Evolutionary conservation across 2,888 invertebrate genomes (phyloP).

Genomic region (Patella pellucida): DNA sequence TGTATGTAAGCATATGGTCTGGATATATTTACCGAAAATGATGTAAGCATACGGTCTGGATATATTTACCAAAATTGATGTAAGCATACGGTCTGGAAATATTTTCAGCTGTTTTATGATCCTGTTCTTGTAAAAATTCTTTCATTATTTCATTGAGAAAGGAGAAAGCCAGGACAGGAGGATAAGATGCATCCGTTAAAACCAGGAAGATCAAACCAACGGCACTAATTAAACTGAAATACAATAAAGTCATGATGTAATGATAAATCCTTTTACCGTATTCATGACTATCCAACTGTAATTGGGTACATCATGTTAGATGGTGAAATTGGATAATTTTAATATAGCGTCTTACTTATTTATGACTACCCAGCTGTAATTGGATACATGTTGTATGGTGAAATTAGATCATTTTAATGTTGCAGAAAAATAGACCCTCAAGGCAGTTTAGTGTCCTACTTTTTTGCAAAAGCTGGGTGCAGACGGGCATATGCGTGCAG

Average conservation of each 20-base stretch:
- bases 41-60: constrained; percentile 72
- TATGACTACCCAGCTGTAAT: too few species aligned
- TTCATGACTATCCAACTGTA: too few species aligned
- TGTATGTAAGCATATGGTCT: constrained; percentile 73
- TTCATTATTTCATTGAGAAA: constrained; percentile 72
- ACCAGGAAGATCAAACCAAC: constrained; percentile 70
- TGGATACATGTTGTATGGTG: too few species aligned
- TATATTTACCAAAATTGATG: constrained; percentile 73
- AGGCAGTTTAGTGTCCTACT: too few species aligned
- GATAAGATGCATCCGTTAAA: constrained; percentile 70
- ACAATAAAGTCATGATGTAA: not conserved
- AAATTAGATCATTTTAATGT: too few species aligned
- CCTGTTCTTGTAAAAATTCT: constrained; percentile 71
- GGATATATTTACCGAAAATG: constrained; percentile 65
- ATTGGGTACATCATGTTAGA: too few species aligned
- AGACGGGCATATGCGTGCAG: too few species aligned
- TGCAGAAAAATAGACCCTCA: too few species aligned
- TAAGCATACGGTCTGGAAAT: constrained; percentile 71
- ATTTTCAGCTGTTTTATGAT: constrained; percentile 61
- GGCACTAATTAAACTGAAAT: constrained; percentile 66
- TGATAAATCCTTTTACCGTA: too few species aligned
- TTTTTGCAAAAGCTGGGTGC: too few species aligned
- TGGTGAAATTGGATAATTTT: too few species aligned
- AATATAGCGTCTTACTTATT: too few species aligned
- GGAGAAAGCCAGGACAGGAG: constrained; percentile 71